Evolutionary conservation across 2,113 vertebrate genomes (phyloP).

Genomic region (Megalops atlanticus): DNA sequence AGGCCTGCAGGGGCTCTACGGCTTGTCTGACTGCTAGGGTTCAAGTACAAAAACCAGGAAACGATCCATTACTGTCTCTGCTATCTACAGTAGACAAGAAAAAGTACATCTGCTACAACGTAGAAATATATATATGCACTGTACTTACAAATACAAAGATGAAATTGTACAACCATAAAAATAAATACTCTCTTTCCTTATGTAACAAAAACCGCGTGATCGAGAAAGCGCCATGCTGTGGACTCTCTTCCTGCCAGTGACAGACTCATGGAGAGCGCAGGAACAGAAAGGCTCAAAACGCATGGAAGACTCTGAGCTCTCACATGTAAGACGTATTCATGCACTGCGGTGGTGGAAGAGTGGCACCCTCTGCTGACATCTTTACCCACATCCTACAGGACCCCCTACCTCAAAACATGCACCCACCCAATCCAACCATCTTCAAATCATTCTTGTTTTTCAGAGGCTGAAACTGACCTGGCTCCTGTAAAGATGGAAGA

Average conservation of each 20-base stretch:
- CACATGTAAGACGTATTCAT: background rate
- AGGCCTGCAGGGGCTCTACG: background rate
- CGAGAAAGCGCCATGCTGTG: background rate
- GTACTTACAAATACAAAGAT: slow-evolving; percentile 30
- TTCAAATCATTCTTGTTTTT: background rate
- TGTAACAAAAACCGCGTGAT: slow-evolving; percentile 9
- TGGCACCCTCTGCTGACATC: background rate
- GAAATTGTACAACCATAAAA: slow-evolving; percentile 27
- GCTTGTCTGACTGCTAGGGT: background rate
- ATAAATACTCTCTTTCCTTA: slow-evolving; percentile 22
- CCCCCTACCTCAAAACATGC: background rate
- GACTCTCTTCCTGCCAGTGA: background rate
- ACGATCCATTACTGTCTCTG: background rate
- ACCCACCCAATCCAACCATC: background rate
- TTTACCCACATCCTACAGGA: background rate
- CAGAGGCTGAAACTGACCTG: slow-evolving; percentile 2
- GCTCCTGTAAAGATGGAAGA: slow-evolving; percentile 11
- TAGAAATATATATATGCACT: slow-evolving; percentile 10
- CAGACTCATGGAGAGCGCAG: background rate
- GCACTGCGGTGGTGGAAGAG: background rate
- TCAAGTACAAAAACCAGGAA: slow-evolving; percentile 12
- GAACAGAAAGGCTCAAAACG: background rate
- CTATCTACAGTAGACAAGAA: slow-evolving; percentile 7
- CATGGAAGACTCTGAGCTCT: background rate
- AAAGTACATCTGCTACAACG: background rate